Percentiles rank a stretch among this genome's conserved stretches.
Evolutionary conservation across 2,797 vertebrate genomes (phyloP).

Genomic region (Acropternis orthonyx): DNA sequence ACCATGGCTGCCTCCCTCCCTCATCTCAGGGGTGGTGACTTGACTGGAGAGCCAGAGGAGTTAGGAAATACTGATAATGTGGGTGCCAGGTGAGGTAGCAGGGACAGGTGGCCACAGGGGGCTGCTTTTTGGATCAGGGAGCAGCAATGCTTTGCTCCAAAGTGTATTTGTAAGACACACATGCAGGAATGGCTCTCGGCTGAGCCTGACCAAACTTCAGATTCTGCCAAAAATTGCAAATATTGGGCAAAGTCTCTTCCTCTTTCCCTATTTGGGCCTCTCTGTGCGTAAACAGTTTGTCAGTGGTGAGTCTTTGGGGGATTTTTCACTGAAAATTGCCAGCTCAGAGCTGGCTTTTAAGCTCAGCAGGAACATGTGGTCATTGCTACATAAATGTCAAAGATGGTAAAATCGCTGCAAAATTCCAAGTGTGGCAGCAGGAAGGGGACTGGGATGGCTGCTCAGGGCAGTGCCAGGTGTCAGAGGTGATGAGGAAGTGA

Average conservation of each 20-base stretch:
- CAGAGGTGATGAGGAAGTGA: not conserved
- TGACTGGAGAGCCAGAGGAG: not conserved
- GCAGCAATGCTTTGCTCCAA: not conserved
- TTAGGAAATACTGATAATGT: not conserved
- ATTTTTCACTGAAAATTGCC: not conserved
- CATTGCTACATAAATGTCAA: not conserved
- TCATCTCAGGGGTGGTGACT: not conserved
- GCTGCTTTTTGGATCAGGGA: not conserved
- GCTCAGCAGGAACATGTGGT: not conserved
- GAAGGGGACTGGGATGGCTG: not conserved
- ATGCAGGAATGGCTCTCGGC: not conserved
- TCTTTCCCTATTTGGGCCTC: not conserved
- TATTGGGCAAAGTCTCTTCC: not conserved
- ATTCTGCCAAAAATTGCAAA: not conserved
- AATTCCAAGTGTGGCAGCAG: not conserved
- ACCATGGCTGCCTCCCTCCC: not conserved
- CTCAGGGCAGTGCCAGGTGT: not conserved
- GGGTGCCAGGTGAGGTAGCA: not conserved
- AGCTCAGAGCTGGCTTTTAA: not conserved
- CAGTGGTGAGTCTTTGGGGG: not conserved
- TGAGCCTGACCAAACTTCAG: not conserved
- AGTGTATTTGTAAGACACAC: not conserved
- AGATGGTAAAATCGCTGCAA: rapidly evolving
- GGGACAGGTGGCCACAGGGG: rapidly evolving
- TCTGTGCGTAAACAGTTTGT: not conserved